phyloP scores from a whole-genome alignment of 2,113 vertebrate species.

The Rhegmatorhina hoffmannsi region DNA sequence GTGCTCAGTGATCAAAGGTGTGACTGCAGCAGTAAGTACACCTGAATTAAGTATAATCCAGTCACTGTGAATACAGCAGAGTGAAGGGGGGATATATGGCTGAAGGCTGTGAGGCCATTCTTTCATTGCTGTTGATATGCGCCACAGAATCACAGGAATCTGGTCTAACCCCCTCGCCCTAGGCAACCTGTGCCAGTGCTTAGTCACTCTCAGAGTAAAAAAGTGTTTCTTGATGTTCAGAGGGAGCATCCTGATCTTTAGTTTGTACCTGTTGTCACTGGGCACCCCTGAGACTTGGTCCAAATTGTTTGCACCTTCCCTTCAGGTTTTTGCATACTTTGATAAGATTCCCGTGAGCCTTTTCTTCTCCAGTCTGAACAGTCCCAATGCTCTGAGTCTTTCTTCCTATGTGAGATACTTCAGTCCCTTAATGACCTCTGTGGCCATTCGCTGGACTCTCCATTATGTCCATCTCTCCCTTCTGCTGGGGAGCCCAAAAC shows the following conservation, averaged over 20 bases:
- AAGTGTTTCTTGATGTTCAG: not conserved
- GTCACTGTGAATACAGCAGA: not conserved
- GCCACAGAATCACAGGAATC: not conserved
- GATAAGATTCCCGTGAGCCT: not conserved
- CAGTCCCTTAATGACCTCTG: not conserved
- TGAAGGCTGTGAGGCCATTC: not conserved
- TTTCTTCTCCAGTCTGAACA: not conserved
- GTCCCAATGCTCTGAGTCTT: not conserved
- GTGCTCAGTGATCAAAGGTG: not conserved
- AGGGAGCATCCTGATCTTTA: not conserved
- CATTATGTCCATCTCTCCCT: not conserved
- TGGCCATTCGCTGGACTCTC: not conserved
- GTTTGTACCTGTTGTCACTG: not conserved
- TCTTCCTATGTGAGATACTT: not conserved
- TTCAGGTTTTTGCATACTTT: not conserved
- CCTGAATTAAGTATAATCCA: not conserved
- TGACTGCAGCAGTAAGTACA: not conserved
- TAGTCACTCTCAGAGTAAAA: not conserved
- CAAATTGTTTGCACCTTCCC: not conserved
- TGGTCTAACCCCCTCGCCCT: not conserved
- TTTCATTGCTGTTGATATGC: accelerated
- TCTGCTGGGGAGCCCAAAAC: not conserved
- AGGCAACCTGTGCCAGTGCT: not conserved
- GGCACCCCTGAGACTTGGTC: not conserved
- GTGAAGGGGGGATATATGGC: not conserved